These are phyloP conservation scores for Ophraella communa DNA, from an alignment of 2,888 invertebrate genomes.

Conservation along the genomic window DNA sequence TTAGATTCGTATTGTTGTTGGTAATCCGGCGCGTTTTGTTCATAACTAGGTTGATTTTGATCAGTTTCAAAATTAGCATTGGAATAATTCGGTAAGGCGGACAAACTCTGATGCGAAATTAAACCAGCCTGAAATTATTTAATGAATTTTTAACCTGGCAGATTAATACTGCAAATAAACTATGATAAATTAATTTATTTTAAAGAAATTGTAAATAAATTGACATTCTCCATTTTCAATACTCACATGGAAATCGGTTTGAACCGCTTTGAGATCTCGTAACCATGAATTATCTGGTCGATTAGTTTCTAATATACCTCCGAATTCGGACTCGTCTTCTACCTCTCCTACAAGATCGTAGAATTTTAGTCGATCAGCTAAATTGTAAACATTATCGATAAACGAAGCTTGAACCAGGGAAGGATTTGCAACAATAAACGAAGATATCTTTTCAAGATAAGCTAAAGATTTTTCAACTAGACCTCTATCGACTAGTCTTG, in stretches of 20 bases:
- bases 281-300: slow-evolving; percentile 67
- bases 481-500: slow-evolving; percentile 79
- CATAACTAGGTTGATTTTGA: slow-evolving; percentile 32
- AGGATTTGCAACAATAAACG: slow-evolving; percentile 69
- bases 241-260: slow-evolving; percentile 59
- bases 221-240: too few species aligned
- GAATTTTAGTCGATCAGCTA: slow-evolving; percentile 59
- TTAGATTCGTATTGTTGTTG: slow-evolving; percentile 49
- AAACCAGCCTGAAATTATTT: slow-evolving; percentile 52
- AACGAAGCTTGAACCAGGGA: slow-evolving; percentile 62
- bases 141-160: background rate
- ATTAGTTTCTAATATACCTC: slow-evolving; percentile 48
- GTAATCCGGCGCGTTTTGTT: slow-evolving; percentile 41
- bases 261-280: slow-evolving; percentile 60
- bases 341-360: slow-evolving; percentile 56
- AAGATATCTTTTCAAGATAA: slow-evolving; percentile 82
- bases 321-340: slow-evolving; percentile 53
- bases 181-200: too few species aligned
- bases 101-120: slow-evolving; percentile 49
- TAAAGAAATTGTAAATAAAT: too few species aligned
- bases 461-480: slow-evolving; percentile 79
- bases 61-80: slow-evolving; percentile 31
- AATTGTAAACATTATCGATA: slow-evolving; percentile 62
- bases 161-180: too few species aligned
- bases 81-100: slow-evolving; percentile 18